Evolutionary conservation across 1,140 invertebrate species (phyloP).

Genomic region (Mycetomoellerius zeteki): DNA sequence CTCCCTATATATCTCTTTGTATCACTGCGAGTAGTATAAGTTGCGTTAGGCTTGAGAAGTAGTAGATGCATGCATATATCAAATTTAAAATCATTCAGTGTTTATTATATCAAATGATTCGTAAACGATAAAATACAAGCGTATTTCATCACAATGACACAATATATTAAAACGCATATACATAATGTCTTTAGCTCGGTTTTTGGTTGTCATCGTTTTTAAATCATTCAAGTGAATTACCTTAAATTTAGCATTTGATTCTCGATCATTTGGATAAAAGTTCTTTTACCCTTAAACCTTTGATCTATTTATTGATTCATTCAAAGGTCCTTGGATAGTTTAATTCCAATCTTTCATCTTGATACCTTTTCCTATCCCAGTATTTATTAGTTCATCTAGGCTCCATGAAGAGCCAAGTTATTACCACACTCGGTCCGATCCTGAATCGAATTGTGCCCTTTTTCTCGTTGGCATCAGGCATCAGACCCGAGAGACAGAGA

Average conservation of each 20-base stretch:
- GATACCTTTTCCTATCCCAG: background rate
- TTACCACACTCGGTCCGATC: background rate
- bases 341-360: background rate
- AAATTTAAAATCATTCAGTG: conserved; percentile 26
- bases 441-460: background rate
- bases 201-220: background rate
- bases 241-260: background rate
- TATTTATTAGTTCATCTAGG: conserved; percentile 3
- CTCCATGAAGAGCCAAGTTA: background rate
- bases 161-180: background rate
- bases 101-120: conserved; percentile 10
- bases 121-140: background rate
- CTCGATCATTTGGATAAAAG: conserved; percentile 4
- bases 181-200: background rate
- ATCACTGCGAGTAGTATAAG: conserved; percentile 35
- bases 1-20: conserved; percentile 7
- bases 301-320: conserved; percentile 9
- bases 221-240: background rate
- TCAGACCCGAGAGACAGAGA: conserved; percentile 27
- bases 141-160: background rate
- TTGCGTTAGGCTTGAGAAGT: background rate
- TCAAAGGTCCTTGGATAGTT: background rate
- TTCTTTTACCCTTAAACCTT: conserved; percentile 1
- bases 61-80: background rate
- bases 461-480: conserved; percentile 7